phyloP scores from a whole-genome alignment of 2,888 invertebrate species.

The Conistra vaccinii region DNA sequence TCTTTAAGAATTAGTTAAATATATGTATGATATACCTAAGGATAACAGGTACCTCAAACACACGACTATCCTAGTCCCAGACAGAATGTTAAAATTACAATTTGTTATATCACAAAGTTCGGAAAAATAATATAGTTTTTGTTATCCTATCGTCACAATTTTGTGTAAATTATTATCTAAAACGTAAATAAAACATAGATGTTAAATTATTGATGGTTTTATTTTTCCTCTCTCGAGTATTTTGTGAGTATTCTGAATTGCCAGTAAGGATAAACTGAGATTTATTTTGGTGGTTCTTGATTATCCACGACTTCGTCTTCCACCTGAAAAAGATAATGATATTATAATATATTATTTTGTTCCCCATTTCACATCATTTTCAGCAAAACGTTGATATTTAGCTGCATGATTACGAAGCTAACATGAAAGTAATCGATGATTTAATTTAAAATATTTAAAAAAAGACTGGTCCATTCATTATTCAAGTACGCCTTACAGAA shows the following conservation, averaged over 20 bases:
- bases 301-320: conserved; percentile 80
- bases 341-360: not conserved
- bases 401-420: not conserved
- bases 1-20: conserved; percentile 5
- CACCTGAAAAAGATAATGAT: conserved; percentile 78
- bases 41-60: conserved; percentile 1
- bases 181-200: conserved; percentile 38
- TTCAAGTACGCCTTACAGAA: not conserved
- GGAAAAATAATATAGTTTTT: not conserved
- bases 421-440: not conserved
- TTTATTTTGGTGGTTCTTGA: conserved; percentile 76
- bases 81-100: not conserved
- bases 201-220: conserved; percentile 1
- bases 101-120: conserved; percentile 3
- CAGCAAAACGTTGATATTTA: not conserved
- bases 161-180: conserved; percentile 28
- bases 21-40: conserved; percentile 1
- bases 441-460: not conserved
- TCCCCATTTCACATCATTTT: not conserved
- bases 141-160: conserved; percentile 32
- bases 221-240: conserved; percentile 44
- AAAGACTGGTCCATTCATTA: not conserved
- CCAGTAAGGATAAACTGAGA: not conserved
- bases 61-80: not conserved
- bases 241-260: conserved; percentile 47